A percentile compares a stretch with the other conserved stretches of the same genome.
phyloP scores from a whole-genome alignment of 2,797 vertebrate genomes.

The Tolypeutes matacus region DNA sequence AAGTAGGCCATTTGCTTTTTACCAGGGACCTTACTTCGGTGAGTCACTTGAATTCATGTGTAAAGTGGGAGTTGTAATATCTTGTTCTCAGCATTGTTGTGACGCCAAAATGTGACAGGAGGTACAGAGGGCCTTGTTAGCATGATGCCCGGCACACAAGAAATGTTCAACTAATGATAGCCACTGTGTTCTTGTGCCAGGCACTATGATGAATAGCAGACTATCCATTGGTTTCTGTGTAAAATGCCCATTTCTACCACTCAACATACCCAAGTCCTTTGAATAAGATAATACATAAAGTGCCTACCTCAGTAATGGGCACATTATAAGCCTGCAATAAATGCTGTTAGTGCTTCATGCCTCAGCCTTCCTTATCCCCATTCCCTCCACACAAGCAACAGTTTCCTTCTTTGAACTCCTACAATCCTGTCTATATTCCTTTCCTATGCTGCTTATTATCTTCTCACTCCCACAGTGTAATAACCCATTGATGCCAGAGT shows the following conservation, averaged over 20 bases:
- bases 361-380: background rate
- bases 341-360: background rate
- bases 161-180: background rate
- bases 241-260: background rate
- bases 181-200: background rate
- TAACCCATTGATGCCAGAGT: background rate
- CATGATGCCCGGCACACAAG: background rate
- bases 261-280: background rate
- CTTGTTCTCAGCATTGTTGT: background rate
- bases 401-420: background rate
- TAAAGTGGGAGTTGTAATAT: background rate
- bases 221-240: background rate
- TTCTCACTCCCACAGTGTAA: background rate
- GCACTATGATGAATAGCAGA: background rate
- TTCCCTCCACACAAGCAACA: background rate
- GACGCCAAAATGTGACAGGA: constrained; percentile 31
- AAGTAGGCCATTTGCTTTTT: constrained; percentile 36
- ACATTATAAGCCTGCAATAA: background rate
- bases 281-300: background rate
- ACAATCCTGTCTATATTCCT: background rate
- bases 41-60: background rate
- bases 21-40: background rate
- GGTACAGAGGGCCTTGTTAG: background rate
- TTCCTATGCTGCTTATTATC: background rate
- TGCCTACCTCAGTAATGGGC: background rate